Evolutionary conservation across 2,113 vertebrate genomes (phyloP).

Genomic region (Leptobrachium leishanense): DNA sequence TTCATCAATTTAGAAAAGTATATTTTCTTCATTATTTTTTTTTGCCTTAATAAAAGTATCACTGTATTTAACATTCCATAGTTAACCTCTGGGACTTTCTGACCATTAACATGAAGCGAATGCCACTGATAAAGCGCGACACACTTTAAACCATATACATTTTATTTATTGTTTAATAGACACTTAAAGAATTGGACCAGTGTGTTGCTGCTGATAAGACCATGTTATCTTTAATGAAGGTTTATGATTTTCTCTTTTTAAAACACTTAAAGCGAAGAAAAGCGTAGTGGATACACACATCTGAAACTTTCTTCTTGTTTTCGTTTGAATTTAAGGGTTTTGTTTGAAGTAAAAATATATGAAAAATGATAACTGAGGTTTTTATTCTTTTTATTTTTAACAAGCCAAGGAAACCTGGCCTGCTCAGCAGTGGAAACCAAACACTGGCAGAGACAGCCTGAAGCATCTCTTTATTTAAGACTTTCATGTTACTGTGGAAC

Average conservation of each 20-base stretch:
- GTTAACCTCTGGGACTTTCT: neutral
- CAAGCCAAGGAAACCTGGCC: too few relatives aligned
- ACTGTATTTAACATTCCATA: slow-evolving; percentile 13
- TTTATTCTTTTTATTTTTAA: too few relatives aligned
- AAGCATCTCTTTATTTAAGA: too few relatives aligned
- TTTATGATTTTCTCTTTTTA: neutral
- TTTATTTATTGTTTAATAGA: slow-evolving; percentile 11
- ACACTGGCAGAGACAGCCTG: too few relatives aligned
- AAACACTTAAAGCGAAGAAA: too few relatives aligned
- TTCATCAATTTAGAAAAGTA: neutral
- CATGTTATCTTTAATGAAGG: too few relatives aligned
- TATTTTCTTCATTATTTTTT: slow-evolving; percentile 15
- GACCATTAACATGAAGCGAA: slow-evolving; percentile 21
- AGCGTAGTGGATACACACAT: neutral
- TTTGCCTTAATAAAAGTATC: slow-evolving; percentile 2
- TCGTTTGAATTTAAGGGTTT: neutral
- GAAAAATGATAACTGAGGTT: too few relatives aligned
- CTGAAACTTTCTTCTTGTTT: neutral
- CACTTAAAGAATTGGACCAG: neutral
- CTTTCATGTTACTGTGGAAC: too few relatives aligned
- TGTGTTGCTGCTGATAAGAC: too few relatives aligned
- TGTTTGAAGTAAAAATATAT: too few relatives aligned
- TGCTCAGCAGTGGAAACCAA: too few relatives aligned
- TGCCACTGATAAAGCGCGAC: slow-evolving; percentile 5
- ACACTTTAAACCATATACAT: neutral